Evolutionary conservation across 1,140 invertebrate species (phyloP), one percentile per base, ranked within the genome.

Genomic region (Coenobita brevimanus): DNA sequence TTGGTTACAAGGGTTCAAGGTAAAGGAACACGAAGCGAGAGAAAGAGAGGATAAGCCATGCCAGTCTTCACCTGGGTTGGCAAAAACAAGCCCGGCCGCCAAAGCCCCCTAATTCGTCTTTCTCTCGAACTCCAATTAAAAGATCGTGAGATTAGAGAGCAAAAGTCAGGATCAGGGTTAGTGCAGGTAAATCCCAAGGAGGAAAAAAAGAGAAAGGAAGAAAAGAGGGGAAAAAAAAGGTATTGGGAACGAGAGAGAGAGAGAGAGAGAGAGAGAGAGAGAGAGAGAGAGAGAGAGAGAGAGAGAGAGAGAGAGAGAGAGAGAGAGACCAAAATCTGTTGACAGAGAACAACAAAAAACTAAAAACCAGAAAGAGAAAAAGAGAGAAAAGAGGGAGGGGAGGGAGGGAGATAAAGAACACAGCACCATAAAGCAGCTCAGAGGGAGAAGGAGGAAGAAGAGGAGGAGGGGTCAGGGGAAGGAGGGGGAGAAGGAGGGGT

Each of bases 271-370:
- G 75, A 50, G n/a, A 50, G 75, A 50, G 46, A 50, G 41, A 50
- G 75, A 50, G 46, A 50, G 41, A 43, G 33, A 50, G 36, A 78
- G 17, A 78, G 75, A 50, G n/a, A 50, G 75, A 78, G 38, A 50
- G 75, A 50, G 75, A 50, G 75, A 50, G 43, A 50, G 75, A 78
- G 75, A n/a, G 38, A 78, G 75, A 46, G 75, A n/a, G 24, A 33
- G 6, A 33, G 30, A 33, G 30, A 33, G 30, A n/a, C n/a, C n/a
- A n/a, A n/a, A n/a, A n/a, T n/a, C n/a, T n/a, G n/a, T n/a, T n/a
- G n/a, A n/a, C n/a, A 33, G 30, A 73, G 27, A 38, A 21, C 27
- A 21, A 73, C 24, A 30, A 36, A 30, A 21, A 73, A 36, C 21
- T 21, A 73, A 36, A 73, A 21, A 33, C 24, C n/a, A 38, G 69